Percentiles rank a stretch among this genome's conserved stretches.
Evolutionary conservation across 1,140 invertebrate genomes (phyloP).

Genomic region (Colletes latitarsis): DNA sequence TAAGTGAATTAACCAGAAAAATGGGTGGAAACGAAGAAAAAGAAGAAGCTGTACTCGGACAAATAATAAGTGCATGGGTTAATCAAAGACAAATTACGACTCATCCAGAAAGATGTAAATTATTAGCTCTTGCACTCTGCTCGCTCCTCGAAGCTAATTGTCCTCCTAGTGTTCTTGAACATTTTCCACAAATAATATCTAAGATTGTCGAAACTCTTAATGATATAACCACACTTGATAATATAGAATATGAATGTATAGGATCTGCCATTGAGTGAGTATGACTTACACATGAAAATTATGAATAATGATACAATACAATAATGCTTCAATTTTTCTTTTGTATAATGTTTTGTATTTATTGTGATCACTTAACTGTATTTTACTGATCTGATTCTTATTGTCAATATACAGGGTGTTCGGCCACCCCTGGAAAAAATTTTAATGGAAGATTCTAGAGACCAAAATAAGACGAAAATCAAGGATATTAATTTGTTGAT

Average conservation of each 20-base stretch:
- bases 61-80: slow-evolving; percentile 90
- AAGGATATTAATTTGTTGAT: too few relatives aligned
- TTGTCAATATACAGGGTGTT: too few relatives aligned
- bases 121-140: slow-evolving; percentile 89
- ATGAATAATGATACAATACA: not conserved
- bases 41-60: slow-evolving; percentile 84
- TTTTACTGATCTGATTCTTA: too few relatives aligned
- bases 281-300: not conserved
- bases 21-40: slow-evolving; percentile 76
- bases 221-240: slow-evolving; percentile 90
- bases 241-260: slow-evolving; percentile 86
- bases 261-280: slow-evolving; percentile 86
- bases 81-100: slow-evolving; percentile 89
- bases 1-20: slow-evolving; percentile 75
- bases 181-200: slow-evolving; percentile 88
- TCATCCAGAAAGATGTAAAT: slow-evolving; percentile 90
- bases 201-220: slow-evolving; percentile 92
- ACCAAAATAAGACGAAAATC: too few relatives aligned
- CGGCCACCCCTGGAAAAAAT: too few relatives aligned
- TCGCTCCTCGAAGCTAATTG: slow-evolving; percentile 87
- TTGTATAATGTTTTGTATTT: not conserved
- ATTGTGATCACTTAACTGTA: too few relatives aligned
- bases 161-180: slow-evolving; percentile 84
- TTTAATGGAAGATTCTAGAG: too few relatives aligned
- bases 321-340: too few relatives aligned